phyloP scores from a whole-genome alignment of 2,888 invertebrate genomes.

The Osmoderma eremita region DNA sequence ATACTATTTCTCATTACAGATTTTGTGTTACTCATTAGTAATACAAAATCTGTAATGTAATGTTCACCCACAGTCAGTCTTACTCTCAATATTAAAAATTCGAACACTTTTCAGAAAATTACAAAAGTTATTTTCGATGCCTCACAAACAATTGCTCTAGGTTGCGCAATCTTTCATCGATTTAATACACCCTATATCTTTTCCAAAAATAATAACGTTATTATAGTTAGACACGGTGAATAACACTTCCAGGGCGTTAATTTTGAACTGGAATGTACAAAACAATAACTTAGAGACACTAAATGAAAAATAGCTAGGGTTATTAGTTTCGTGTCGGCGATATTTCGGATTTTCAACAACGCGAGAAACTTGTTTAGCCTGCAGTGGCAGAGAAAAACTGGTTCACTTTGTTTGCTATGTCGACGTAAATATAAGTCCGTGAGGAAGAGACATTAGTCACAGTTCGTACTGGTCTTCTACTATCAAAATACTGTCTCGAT shows the following conservation, averaged over 20 bases:
- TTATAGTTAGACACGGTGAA: too few species aligned
- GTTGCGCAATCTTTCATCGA: too few species aligned
- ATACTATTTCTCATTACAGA: too few species aligned
- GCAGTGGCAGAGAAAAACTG: slow-evolving; percentile 31
- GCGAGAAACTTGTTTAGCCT: slow-evolving; percentile 31
- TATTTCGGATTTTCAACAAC: slow-evolving; percentile 18
- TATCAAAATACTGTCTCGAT: slow-evolving; percentile 7
- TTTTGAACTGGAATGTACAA: neutral
- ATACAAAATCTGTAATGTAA: too few species aligned
- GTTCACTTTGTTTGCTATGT: slow-evolving; percentile 22
- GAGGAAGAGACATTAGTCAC: slow-evolving; percentile 14
- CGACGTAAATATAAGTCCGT: slow-evolving; percentile 21
- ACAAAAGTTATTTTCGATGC: neutral
- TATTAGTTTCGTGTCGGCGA: slow-evolving; percentile 20
- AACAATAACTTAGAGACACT: neutral
- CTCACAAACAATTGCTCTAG: too few species aligned
- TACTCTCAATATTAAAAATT: neutral
- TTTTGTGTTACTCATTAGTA: too few species aligned
- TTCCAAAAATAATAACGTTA: neutral
- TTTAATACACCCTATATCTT: neutral
- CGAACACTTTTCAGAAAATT: neutral
- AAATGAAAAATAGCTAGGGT: slow-evolving; percentile 10
- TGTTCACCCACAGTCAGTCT: too few species aligned
- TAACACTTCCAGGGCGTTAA: neutral
- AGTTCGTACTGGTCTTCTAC: neutral